Base-by-base conservation (phyloP, 2,888 invertebrate species). In the Drosophila stalkeri region DNA sequence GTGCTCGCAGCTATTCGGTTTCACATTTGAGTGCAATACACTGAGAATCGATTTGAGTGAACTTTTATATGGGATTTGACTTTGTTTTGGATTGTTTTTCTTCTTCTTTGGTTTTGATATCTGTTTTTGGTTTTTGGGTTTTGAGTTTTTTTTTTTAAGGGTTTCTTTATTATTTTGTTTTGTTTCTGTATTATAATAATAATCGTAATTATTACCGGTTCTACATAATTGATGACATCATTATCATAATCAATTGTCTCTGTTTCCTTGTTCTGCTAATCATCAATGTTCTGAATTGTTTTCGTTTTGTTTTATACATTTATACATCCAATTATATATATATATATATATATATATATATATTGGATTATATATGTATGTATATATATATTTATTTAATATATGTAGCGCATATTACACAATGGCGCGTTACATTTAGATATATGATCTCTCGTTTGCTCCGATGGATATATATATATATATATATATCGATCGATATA, bases 321-420 rank as follows among this genome's bases (percentile, higher is more conserved):
- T 80, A 84, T 89, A 89, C 80, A 85, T 84, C 70, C 70, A 81
- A 65, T 71, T 71, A 54, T 62, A 46, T 46, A 59, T 60, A 43
- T 63, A 71, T 78, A 73, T 69, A 66, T 69, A 51, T 41, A 20
- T 33, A 46, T 57, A 60, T 64, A 35, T 65, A 44, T 61, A 46
- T 71, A 71, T 80, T 43, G 18, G n/a, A 43, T 33, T 57, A 61
- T 65, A 56, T 65, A 68, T 59, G 33, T 63, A 44, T 61, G 39
- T 69, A 14, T 33, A n/a, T n/a, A 49, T 31, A 31, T 31, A 11
- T 49, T 49, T 33, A 33, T 31, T 43, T 59, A 61, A 67, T 81
- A 14, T 56, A 64, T 68, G 81, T 72, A 81, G 89, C 85, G 85
- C 85, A 85, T 85, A 85, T 85, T 85, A 85, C 85, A 85, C 85